These are phyloP conservation scores for Guaruba guarouba DNA, from an alignment of 2,113 vertebrate species.

Conservation along the genomic window DNA sequence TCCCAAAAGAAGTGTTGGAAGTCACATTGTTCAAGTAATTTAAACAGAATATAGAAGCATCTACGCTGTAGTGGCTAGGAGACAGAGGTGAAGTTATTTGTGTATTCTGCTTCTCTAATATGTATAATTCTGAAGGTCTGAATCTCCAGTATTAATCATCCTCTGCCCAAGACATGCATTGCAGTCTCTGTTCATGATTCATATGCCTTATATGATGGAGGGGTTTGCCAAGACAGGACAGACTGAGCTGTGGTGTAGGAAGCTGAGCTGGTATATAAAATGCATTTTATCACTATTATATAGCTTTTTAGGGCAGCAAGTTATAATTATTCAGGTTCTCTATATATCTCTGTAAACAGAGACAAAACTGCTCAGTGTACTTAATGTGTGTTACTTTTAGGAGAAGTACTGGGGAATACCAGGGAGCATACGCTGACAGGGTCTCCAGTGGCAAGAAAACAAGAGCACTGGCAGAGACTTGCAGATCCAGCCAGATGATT, in stretches of 20 bases:
- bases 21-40: background rate
- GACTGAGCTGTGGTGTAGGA: background rate
- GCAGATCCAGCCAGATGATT: accelerated
- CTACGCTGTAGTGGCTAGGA: background rate
- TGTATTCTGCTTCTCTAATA: background rate
- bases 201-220: background rate
- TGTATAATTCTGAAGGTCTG: background rate
- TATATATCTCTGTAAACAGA: background rate
- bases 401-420: background rate
- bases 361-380: background rate
- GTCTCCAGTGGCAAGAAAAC: background rate
- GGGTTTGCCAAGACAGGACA: background rate
- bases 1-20: background rate
- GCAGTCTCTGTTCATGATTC: background rate
- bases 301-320: background rate
- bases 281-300: background rate
- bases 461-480: background rate
- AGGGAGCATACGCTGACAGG: background rate
- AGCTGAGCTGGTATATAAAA: background rate
- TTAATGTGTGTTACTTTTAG: accelerated
- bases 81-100: background rate
- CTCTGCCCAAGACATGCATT: background rate
- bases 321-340: background rate
- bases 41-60: background rate
- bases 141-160: background rate